Conservation (phyloP, 2,888 invertebrate species). For the Acronicta leporina region DNA sequence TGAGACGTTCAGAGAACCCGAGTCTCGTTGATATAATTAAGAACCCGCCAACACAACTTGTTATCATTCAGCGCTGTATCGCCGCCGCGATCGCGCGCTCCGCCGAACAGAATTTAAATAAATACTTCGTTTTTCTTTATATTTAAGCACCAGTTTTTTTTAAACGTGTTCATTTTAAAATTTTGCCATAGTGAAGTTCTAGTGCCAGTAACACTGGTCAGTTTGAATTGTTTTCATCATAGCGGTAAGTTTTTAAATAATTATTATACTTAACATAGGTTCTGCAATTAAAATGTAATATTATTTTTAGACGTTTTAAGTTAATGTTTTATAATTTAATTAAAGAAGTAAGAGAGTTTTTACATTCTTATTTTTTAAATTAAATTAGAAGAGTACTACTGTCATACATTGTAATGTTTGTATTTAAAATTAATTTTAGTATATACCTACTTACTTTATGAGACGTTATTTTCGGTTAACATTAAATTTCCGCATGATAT, state of each 20-base stretch:
- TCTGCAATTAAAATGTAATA: too few relatives aligned
- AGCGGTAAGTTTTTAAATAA: conserved; percentile 55
- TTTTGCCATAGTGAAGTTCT: conserved; percentile 35
- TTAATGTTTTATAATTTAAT: too few relatives aligned
- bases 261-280: too few relatives aligned
- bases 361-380: too few relatives aligned
- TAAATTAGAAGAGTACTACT: too few relatives aligned
- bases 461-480: too few relatives aligned
- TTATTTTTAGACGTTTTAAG: too few relatives aligned
- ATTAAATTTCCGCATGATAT: too few relatives aligned
- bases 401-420: too few relatives aligned
- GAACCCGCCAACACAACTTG: conserved; percentile 56
- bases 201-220: conserved; percentile 40
- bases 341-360: too few relatives aligned
- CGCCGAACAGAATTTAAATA: conserved; percentile 31
- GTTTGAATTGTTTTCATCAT: conserved; percentile 25
- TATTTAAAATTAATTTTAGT: too few relatives aligned
- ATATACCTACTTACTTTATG: too few relatives aligned
- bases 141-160: conserved; percentile 43
- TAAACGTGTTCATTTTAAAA: conserved; percentile 6
- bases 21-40: conserved; percentile 63
- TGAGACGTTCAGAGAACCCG: conserved; percentile 40
- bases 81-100: conserved; percentile 66
- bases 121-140: conserved; percentile 53
- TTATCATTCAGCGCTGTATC: conserved; percentile 76